phyloP scores from a whole-genome alignment of 64 coral and sea anemone species.

The Stichodactyla mertensii region DNA sequence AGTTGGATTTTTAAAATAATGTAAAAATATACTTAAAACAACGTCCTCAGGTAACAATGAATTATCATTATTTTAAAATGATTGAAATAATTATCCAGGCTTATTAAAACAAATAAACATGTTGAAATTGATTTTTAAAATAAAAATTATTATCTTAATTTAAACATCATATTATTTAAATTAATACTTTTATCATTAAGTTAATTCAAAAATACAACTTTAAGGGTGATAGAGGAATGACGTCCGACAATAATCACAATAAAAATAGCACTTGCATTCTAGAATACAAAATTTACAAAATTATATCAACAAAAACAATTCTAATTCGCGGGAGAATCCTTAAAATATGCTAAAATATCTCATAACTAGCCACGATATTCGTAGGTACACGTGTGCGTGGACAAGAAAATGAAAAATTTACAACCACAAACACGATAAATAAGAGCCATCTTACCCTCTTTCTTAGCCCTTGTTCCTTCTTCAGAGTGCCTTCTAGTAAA shows the following conservation, averaged over 20 bases:
- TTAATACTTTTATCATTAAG: too few relatives aligned
- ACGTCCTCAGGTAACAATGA: too few relatives aligned
- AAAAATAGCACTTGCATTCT: not conserved
- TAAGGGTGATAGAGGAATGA: too few relatives aligned
- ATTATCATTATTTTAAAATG: too few relatives aligned
- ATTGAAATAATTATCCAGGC: too few relatives aligned
- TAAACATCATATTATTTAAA: too few relatives aligned
- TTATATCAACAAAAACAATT: not conserved
- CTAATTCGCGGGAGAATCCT: not conserved
- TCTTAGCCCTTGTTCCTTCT: constrained; percentile 36
- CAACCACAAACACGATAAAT: not conserved
- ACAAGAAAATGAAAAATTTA: not conserved
- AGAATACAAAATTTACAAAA: not conserved
- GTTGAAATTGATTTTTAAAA: too few relatives aligned
- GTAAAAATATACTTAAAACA: too few relatives aligned
- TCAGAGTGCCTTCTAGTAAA: constrained; percentile 33
- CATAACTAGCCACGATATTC: not conserved
- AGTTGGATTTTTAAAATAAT: too few relatives aligned
- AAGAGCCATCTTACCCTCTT: constrained; percentile 28
- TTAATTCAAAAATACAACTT: too few relatives aligned
- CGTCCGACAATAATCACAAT: not conserved
- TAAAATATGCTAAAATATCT: not conserved
- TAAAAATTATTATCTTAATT: too few relatives aligned
- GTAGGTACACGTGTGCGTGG: not conserved
- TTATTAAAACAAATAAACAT: too few relatives aligned